phyloP scores from a whole-genome alignment of 2,888 invertebrate species.

The Noctuana brunneofusca region DNA sequence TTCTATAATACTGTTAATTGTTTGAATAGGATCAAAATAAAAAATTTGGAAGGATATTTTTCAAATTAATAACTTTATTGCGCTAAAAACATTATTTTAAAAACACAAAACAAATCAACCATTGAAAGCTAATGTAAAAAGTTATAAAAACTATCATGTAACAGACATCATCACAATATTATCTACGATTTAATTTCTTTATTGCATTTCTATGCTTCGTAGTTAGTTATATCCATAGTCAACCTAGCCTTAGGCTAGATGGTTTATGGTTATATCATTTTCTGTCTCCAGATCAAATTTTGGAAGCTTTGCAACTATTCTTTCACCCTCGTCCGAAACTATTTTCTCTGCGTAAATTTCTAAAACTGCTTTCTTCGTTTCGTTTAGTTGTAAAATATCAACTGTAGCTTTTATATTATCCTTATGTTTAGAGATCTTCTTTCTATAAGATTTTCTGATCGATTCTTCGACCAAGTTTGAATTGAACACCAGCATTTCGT shows the following conservation, averaged over 20 bases:
- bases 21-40: too few relatives aligned
- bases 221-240: too few relatives aligned
- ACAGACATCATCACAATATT: neutral
- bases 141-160: neutral
- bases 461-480: constrained; percentile 12
- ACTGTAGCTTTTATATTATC: constrained; percentile 30
- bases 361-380: constrained; percentile 69
- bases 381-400: constrained; percentile 64
- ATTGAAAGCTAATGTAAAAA: neutral
- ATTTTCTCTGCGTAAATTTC: constrained; percentile 65
- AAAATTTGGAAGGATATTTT: too few relatives aligned
- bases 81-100: too few relatives aligned
- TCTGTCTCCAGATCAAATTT: constrained; percentile 59
- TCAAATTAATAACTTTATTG: too few relatives aligned
- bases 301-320: constrained; percentile 61
- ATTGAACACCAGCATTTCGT: constrained; percentile 46
- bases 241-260: too few relatives aligned
- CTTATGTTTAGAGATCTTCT: neutral
- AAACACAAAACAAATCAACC: neutral
- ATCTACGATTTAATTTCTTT: too few relatives aligned
- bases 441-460: constrained; percentile 18
- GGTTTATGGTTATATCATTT: constrained; percentile 41
- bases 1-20: too few relatives aligned
- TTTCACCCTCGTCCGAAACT: constrained; percentile 47
- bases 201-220: too few relatives aligned